Conservation (phyloP, 2,113 vertebrate species). For the Aphyosemion australe region DNA sequence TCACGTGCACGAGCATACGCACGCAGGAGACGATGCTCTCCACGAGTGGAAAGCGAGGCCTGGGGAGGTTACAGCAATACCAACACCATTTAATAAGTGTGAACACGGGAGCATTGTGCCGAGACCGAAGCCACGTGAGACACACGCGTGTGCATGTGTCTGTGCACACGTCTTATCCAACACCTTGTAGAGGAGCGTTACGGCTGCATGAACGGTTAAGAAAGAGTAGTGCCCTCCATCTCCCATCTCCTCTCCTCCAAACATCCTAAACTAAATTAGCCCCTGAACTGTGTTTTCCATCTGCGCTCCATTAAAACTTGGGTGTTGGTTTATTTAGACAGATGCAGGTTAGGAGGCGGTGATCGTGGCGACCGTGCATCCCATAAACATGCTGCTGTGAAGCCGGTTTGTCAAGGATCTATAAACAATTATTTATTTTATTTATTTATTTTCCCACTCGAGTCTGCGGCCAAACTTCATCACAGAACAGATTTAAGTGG, state of each 20-base stretch:
- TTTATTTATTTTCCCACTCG: not conserved
- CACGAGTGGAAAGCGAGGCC: conserved; percentile 51
- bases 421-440: conserved; percentile 14
- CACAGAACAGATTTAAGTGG: not conserved
- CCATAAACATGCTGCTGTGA: not conserved
- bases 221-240: conserved; percentile 43
- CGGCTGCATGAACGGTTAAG: conserved; percentile 17
- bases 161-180: conserved; percentile 24
- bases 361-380: not conserved
- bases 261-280: conserved; percentile 46
- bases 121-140: conserved; percentile 20
- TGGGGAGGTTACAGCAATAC: conserved; percentile 57
- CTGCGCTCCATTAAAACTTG: conserved; percentile 55
- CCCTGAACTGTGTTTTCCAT: conserved; percentile 53
- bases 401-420: conserved; percentile 2
- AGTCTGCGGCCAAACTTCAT: not conserved
- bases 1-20: conserved; percentile 24
- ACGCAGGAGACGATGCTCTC: conserved; percentile 31
- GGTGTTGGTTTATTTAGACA: conserved; percentile 46
- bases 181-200: conserved; percentile 37
- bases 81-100: conserved; percentile 78
- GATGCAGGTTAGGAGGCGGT: conserved; percentile 34
- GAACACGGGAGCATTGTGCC: conserved; percentile 52
- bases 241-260: conserved; percentile 3
- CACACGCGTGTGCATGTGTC: conserved; percentile 19